Evolutionary conservation across 2,113 vertebrate genomes (phyloP).

Genomic region (Amazona guildingii): DNA sequence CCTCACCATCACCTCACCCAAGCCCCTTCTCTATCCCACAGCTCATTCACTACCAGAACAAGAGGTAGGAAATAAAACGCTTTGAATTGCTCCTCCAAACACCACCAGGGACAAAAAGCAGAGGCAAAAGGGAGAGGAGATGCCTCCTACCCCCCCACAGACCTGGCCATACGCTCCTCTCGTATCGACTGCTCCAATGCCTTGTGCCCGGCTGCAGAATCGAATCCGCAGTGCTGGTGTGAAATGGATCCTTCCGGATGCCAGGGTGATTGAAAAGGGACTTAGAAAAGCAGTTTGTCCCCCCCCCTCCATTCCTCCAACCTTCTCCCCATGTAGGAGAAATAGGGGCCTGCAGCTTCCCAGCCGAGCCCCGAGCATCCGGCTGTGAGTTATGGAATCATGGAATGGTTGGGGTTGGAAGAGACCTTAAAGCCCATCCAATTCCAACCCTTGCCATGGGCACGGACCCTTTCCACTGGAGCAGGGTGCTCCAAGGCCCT

Average conservation of each 20-base stretch:
- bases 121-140: not conserved
- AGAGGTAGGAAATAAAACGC: not conserved
- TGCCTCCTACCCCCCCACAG: not conserved
- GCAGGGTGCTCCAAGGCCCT: too few species aligned
- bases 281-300: not conserved
- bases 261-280: not conserved
- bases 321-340: not conserved
- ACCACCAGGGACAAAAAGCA: fast-evolving
- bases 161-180: not conserved
- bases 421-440: too few species aligned
- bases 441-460: too few species aligned
- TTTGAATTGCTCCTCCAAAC: fast-evolving
- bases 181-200: not conserved
- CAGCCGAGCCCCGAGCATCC: fast-evolving
- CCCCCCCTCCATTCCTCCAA: not conserved
- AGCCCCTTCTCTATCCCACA: not conserved
- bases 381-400: not conserved
- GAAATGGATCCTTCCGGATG: not conserved
- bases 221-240: not conserved
- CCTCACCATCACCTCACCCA: not conserved
- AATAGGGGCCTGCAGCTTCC: fast-evolving
- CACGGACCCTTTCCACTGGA: too few species aligned
- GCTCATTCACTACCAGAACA: not conserved
- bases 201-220: not conserved
- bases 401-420: not conserved